Percentiles rank a stretch among this genome's conserved stretches.
Conservation (phyloP, 2,113 vertebrate genomes). For the Ia io region DNA sequence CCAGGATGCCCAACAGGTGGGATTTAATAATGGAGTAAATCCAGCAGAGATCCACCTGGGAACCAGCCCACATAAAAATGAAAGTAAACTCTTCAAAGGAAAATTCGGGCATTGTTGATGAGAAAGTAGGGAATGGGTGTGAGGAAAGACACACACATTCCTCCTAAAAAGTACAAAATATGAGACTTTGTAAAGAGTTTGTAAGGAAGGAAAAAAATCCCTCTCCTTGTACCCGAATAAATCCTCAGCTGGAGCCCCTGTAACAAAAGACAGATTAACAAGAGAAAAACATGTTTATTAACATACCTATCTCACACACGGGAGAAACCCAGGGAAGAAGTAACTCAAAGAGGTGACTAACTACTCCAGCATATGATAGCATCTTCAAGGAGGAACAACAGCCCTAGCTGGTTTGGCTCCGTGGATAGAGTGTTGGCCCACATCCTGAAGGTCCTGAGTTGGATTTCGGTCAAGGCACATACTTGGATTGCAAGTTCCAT, state of each 20-base stretch:
- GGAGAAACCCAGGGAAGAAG: neutral
- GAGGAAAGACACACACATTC: neutral
- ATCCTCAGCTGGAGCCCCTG: neutral
- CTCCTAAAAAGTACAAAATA: neutral
- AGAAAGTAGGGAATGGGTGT: neutral
- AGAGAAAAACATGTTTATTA: neutral
- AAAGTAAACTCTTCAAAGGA: neutral
- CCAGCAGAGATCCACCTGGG: neutral
- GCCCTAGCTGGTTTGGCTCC: too few species aligned
- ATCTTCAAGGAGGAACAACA: neutral
- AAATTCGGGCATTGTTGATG: neutral
- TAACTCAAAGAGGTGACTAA: neutral
- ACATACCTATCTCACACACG: neutral
- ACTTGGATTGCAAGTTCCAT: too few species aligned
- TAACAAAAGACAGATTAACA: neutral
- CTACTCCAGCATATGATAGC: neutral
- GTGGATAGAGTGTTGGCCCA: too few species aligned
- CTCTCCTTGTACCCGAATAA: neutral
- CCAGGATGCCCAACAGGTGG: neutral
- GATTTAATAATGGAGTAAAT: neutral
- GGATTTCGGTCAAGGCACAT: too few species aligned
- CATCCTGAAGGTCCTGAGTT: too few species aligned
- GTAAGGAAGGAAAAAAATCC: neutral
- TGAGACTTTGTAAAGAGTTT: neutral
- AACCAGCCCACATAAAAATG: neutral